Evolutionary conservation across 2,888 invertebrate genomes (phyloP).

Genomic region (Aphidius colemani): DNA sequence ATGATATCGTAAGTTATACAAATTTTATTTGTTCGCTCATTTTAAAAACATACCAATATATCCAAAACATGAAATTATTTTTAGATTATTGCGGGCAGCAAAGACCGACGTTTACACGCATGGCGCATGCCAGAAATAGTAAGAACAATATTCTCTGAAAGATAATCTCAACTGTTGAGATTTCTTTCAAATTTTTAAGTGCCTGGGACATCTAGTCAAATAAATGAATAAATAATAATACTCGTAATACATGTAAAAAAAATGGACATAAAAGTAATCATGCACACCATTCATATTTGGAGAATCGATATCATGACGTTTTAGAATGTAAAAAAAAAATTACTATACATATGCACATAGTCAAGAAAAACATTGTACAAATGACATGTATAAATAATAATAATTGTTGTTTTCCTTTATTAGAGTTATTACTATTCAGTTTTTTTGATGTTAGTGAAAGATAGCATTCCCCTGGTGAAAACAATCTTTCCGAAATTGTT

Average conservation of each 20-base stretch:
- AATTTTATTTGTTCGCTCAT: no score
- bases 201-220: conserved; percentile 37
- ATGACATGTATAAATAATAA: conserved; percentile 19
- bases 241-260: conserved; percentile 7
- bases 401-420: conserved; percentile 1
- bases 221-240: conserved; percentile 16
- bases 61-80: conserved; percentile 36
- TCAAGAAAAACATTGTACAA: conserved; percentile 34
- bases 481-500: no score
- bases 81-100: conserved; percentile 72
- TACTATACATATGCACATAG: conserved; percentile 35
- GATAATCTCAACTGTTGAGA: conserved; percentile 34
- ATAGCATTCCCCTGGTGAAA: no score
- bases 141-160: conserved; percentile 42
- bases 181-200: conserved; percentile 16
- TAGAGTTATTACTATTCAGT: background rate
- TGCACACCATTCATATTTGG: no score
- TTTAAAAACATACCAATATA: background rate
- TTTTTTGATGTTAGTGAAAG: background rate
- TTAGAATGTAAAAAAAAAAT: no score
- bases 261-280: background rate
- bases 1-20: conserved; percentile 65
- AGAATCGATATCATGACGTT: no score
- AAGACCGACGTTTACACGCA: conserved; percentile 69
- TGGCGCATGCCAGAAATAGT: conserved; percentile 67